phyloP scores from a whole-genome alignment of 2,888 invertebrate genomes.

The Hypomecis punctinalis region DNA sequence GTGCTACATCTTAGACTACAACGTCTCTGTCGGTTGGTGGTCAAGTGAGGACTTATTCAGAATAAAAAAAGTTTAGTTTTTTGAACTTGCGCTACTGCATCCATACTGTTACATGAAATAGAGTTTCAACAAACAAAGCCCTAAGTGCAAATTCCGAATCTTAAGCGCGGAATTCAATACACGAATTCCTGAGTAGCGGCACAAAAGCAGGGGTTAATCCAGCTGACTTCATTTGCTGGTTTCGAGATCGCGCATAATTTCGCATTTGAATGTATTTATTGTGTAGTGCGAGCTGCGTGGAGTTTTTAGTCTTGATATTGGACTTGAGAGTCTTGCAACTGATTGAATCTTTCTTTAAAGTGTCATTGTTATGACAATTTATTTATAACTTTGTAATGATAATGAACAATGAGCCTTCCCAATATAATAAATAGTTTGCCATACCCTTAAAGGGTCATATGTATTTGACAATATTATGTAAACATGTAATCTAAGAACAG shows the following conservation, averaged over 20 bases:
- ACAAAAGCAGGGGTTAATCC: conserved; percentile 52
- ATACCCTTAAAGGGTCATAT: no score
- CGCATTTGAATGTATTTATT: conserved; percentile 41
- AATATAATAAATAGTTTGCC: no score
- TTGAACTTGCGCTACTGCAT: conserved; percentile 9
- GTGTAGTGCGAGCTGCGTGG: conserved; percentile 11
- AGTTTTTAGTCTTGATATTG: conserved; percentile 1
- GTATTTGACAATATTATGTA: no score
- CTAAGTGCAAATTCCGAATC: conserved; percentile 53
- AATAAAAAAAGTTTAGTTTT: background rate
- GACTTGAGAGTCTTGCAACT: background rate
- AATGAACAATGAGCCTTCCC: no score
- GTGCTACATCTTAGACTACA: no score
- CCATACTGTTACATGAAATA: conserved; percentile 3
- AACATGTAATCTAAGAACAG: no score
- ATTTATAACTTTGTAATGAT: no score
- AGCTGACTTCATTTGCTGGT: conserved; percentile 54
- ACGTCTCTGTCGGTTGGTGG: no score
- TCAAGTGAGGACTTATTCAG: no score
- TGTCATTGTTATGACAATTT: no score
- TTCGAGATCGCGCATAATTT: conserved; percentile 46
- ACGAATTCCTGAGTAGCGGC: conserved; percentile 50
- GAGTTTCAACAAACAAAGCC: conserved; percentile 40
- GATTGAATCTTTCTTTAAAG: no score
- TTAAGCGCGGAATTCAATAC: conserved; percentile 56